Base-by-base conservation (phyloP, 2,888 invertebrate genomes). In the Cordilura impudica region DNA sequence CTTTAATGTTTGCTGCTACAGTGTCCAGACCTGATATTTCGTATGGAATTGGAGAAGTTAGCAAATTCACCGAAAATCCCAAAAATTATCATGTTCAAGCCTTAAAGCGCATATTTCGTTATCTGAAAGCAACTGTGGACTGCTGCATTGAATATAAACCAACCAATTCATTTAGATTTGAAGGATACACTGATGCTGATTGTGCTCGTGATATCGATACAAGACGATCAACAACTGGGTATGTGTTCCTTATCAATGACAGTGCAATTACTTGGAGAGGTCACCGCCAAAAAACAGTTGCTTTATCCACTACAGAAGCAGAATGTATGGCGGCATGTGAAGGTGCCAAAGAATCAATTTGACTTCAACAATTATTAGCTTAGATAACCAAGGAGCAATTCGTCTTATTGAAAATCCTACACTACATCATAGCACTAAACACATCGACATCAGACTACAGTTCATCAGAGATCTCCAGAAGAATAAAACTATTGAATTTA, bases 251-350 rank as follows among this genome's bases (percentile, higher is more conserved):
- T 26, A 74, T 83, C n/a, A 72, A 81, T 23, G 80, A 77, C 10
- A 83, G 83, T 31, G 66, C 82, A 0, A 81, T 87, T 2, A 78
- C 82, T 0, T 87, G 86, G 86, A 26, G 53, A 7, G 86, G 85
- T n/a, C n/a, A n/a, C n/a, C n/a, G n/a, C n/a, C n/a, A n/a, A n/a
- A n/a, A n/a, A n/a, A n/a, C n/a, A n/a, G 85, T 87, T 8, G 75
- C 85, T 14, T 75, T 85, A 19, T 86, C 84, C 0, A 84, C 85
- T 39, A 86, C 77, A 2, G 74, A 78, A 19, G 84, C 86, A 1
- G 85, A 86, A 67, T 81, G 84, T 39, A 82, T 86, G 5, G 85
- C 86, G 16, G 86, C 84, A 12, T 56, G 56, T 12, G 56, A 56
- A 66, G 43, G 43, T 39, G 53, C 53, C 8, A 54, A 66, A 18